These are phyloP conservation scores for Zelostemma sp. DNA, from an alignment of 1,140 invertebrate species.

Conservation along the genomic window DNA sequence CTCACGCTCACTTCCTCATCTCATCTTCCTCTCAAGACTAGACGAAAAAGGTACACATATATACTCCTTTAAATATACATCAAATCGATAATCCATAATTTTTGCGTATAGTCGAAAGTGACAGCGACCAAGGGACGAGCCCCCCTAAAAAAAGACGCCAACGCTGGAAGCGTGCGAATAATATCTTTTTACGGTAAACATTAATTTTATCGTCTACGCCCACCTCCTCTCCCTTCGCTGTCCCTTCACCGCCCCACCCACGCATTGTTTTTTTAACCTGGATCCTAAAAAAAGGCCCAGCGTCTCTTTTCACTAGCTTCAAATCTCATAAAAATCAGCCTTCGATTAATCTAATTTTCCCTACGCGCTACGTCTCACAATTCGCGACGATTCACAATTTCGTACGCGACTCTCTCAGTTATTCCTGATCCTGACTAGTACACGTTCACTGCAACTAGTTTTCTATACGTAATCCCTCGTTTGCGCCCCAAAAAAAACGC, in stretches of 20 bases:
- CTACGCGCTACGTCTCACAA: no score
- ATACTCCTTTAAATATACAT: constrained; percentile 46
- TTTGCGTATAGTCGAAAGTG: constrained; percentile 36
- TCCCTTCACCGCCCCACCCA: no score
- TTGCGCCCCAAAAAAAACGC: background rate
- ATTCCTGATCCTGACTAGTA: background rate
- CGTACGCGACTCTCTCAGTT: no score
- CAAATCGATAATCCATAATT: background rate
- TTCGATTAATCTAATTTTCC: background rate
- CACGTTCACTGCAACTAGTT: background rate
- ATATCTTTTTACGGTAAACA: no score
- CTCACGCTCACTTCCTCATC: constrained; percentile 36
- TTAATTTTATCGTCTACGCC: background rate
- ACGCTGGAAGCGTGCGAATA: no score
- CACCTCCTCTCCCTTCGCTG: background rate
- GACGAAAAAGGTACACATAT: constrained; percentile 66
- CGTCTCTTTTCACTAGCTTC: background rate
- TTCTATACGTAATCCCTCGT: constrained; percentile 4
- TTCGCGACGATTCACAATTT: background rate
- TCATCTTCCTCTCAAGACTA: constrained; percentile 60
- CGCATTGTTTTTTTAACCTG: background rate
- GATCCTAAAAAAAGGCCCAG: background rate
- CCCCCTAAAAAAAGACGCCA: constrained; percentile 4
- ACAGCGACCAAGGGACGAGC: constrained; percentile 37
- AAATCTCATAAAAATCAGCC: background rate